Evolutionary conservation across 2,888 invertebrate genomes (phyloP).

Genomic region (Pseudanteris insignis): DNA sequence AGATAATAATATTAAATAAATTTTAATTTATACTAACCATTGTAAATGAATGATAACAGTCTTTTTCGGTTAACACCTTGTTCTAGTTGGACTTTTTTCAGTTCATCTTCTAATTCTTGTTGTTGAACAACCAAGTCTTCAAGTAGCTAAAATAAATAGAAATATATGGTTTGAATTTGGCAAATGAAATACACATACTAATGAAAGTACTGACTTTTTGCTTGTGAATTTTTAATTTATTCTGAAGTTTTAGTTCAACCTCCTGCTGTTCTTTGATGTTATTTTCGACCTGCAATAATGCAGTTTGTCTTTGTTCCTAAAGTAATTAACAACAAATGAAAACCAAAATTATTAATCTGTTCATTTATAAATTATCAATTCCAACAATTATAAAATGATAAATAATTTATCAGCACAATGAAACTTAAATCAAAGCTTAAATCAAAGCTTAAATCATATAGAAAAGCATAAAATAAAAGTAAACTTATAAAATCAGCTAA

Average conservation of each 20-base stretch:
- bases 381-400: not conserved
- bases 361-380: too few relatives aligned
- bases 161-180: not conserved
- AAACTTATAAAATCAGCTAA: conserved; percentile 20
- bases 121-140: conserved; percentile 73
- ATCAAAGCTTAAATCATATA: too few relatives aligned
- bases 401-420: not conserved
- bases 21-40: conserved; percentile 55
- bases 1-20: too few relatives aligned
- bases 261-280: conserved; percentile 73
- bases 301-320: conserved; percentile 69
- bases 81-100: conserved; percentile 75
- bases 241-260: conserved; percentile 75
- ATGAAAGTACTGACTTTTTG: conserved; percentile 68
- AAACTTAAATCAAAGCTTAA: too few relatives aligned
- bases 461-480: conserved; percentile 1
- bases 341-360: conserved; percentile 4
- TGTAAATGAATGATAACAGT: conserved; percentile 58
- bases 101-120: conserved; percentile 73
- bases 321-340: conserved; percentile 44
- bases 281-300: conserved; percentile 71
- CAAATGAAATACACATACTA: not conserved
- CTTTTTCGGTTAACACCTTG: conserved; percentile 68
- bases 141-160: conserved; percentile 64
- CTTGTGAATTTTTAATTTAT: conserved; percentile 72